Evolutionary conservation across 2,797 vertebrate species (phyloP).

Genomic region (Poliocrania exsul): DNA sequence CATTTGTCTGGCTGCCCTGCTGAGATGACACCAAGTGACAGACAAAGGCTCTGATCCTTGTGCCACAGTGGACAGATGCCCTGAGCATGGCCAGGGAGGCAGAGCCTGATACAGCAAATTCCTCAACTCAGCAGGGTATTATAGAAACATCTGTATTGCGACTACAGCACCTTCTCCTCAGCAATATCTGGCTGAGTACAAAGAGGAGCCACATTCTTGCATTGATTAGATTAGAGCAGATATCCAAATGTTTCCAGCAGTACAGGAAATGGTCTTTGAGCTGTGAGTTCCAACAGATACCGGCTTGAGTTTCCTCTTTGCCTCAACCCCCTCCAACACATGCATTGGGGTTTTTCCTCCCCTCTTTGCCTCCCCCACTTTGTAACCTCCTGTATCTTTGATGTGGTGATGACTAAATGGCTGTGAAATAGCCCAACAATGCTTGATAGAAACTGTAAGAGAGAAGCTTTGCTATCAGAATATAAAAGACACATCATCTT

Average conservation of each 20-base stretch:
- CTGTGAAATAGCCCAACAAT: neutral
- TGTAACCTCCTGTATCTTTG: slow-evolving; percentile 52
- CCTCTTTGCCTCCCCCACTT: neutral
- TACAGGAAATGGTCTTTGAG: slow-evolving; percentile 62
- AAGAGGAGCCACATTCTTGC: slow-evolving; percentile 68
- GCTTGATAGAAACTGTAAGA: neutral
- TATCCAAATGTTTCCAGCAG: slow-evolving; percentile 65
- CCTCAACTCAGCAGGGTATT: slow-evolving; percentile 46
- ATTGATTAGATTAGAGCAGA: slow-evolving; percentile 72
- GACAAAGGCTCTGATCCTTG: neutral
- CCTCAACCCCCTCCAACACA: slow-evolving; percentile 24
- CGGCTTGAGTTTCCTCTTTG: slow-evolving; percentile 16
- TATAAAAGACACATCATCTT: neutral
- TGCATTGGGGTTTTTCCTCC: neutral
- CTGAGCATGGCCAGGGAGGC: slow-evolving; percentile 27
- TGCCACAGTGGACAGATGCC: neutral
- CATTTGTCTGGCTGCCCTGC: neutral
- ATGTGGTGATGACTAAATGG: slow-evolving; percentile 34
- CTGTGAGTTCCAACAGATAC: slow-evolving; percentile 38
- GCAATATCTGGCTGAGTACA: slow-evolving; percentile 65
- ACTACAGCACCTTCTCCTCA: slow-evolving; percentile 52
- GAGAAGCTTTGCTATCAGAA: neutral
- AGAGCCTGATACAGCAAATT: slow-evolving; percentile 37
- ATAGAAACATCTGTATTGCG: slow-evolving; percentile 63
- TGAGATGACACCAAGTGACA: neutral